Evolutionary conservation across 2,113 vertebrate genomes (phyloP).

Genomic region (Microtus montanus): DNA sequence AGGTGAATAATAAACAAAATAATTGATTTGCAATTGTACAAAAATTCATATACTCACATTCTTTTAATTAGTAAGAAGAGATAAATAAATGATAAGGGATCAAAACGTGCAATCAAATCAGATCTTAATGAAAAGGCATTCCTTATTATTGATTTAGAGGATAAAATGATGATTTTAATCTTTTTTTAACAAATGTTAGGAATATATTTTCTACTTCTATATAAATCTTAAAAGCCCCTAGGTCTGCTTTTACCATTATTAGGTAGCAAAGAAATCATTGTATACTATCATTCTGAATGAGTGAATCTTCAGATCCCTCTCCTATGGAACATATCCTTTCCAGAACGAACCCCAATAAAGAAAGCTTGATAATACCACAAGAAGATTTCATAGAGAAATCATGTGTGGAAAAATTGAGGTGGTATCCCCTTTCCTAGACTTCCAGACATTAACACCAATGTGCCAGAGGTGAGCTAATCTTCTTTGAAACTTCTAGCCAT

Average conservation of each 20-base stretch:
- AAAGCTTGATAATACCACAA: background rate
- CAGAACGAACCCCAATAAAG: background rate
- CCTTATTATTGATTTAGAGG: background rate
- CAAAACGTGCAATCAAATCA: background rate
- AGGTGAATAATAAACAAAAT: background rate
- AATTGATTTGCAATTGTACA: background rate
- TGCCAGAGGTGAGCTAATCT: background rate
- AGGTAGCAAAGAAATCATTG: background rate
- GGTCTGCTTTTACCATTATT: background rate
- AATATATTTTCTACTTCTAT: rapidly evolving
- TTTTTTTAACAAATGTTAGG: background rate
- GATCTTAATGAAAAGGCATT: background rate
- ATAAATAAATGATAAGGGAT: background rate
- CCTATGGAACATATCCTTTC: background rate
- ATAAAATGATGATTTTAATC: background rate
- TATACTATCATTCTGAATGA: background rate
- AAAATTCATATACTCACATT: background rate
- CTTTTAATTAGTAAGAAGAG: background rate
- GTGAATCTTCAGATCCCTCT: background rate
- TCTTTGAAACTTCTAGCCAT: background rate
- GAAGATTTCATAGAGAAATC: background rate
- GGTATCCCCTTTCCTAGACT: too few relatives aligned
- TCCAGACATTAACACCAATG: background rate
- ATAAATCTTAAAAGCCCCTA: background rate
- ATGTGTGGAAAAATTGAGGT: too few relatives aligned